phyloP scores from a whole-genome alignment of 53 echinoderm and acorn worm species.

The Apostichopus leukothele region DNA sequence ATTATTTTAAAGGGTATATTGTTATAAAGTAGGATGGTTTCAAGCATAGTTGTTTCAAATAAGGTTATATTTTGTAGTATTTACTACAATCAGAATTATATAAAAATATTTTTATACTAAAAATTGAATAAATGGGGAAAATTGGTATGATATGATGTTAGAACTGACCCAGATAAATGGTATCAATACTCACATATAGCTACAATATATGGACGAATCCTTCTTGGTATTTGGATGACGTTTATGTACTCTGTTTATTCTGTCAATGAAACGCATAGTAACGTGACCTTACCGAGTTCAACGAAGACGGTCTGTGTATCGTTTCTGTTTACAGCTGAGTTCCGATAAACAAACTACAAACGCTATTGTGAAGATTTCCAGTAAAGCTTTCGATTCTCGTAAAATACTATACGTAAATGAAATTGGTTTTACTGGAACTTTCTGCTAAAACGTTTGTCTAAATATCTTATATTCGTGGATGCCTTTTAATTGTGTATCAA shows the following conservation, averaged over 20 bases:
- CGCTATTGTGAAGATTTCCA: neutral
- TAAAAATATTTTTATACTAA: too few species aligned
- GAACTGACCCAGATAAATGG: neutral
- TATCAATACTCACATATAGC: neutral
- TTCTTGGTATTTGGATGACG: constrained; percentile 45
- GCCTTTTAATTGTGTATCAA: neutral
- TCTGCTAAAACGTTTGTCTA: neutral
- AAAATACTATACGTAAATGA: neutral
- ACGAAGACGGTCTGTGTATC: constrained; percentile 9
- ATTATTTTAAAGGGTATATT: neutral
- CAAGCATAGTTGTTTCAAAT: too few species aligned
- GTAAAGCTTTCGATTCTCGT: neutral
- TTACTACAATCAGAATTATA: too few species aligned
- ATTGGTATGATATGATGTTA: neutral
- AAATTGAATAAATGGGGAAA: neutral
- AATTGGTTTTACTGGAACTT: neutral
- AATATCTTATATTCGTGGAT: neutral
- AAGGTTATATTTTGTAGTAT: too few species aligned
- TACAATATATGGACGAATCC: neutral
- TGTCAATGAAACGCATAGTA: constrained; percentile 42
- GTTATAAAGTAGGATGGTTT: too few species aligned
- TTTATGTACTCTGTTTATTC: constrained; percentile 36
- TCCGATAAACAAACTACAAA: constrained; percentile 17
- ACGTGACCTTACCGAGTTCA: constrained; percentile 47
- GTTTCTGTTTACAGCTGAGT: constrained; percentile 27